These are phyloP conservation scores for Eulemur macaco DNA, from an alignment of 2,113 vertebrate genomes.

Conservation along the genomic window DNA sequence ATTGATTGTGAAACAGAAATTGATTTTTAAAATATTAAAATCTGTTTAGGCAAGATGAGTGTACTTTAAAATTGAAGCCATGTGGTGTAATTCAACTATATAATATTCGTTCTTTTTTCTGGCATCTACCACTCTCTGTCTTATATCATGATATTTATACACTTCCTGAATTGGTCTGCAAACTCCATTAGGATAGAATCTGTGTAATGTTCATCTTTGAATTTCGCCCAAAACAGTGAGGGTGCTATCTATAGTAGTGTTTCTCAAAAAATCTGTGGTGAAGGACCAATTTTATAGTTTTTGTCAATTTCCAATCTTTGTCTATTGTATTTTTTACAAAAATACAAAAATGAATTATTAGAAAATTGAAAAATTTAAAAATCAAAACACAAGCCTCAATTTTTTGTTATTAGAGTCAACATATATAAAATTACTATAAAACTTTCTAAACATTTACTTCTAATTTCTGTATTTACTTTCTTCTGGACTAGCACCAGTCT, in stretches of 20 bases:
- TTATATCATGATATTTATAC: not conserved
- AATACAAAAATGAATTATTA: not conserved
- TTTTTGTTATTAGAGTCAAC: not conserved
- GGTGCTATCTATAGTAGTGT: not conserved
- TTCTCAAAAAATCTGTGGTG: not conserved
- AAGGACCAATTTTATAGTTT: not conserved
- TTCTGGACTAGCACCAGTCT: not conserved
- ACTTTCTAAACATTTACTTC: not conserved
- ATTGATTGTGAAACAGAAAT: slow-evolving; percentile 7
- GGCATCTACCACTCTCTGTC: not conserved
- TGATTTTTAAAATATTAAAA: slow-evolving; percentile 40
- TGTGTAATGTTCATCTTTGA: not conserved
- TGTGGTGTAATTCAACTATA: not conserved
- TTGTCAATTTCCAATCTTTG: not conserved
- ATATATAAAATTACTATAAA: not conserved
- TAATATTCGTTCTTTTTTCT: slow-evolving; percentile 19
- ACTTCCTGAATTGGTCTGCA: not conserved
- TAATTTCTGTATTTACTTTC: not conserved
- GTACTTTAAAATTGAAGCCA: not conserved
- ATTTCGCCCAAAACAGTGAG: not conserved
- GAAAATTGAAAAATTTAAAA: not conserved
- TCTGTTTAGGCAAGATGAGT: not conserved
- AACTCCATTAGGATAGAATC: not conserved
- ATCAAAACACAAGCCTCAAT: not conserved
- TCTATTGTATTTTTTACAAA: not conserved